These are phyloP conservation scores for Belonocnema kinseyi DNA, from an alignment of 1,140 invertebrate genomes.

Conservation along the genomic window DNA sequence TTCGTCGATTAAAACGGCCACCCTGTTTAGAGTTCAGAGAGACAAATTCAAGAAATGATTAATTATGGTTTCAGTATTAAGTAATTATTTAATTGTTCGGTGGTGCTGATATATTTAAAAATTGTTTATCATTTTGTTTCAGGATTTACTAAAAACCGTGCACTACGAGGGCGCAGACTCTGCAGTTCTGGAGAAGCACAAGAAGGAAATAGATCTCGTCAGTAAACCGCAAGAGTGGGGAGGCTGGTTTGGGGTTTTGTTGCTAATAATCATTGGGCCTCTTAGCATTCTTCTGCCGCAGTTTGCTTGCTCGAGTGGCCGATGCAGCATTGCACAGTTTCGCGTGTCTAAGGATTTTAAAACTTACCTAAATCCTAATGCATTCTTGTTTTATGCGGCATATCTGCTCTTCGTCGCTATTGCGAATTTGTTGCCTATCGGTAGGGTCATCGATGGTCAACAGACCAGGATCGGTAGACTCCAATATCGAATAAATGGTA, in stretches of 20 bases:
- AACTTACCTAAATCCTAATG: slow-evolving; percentile 58
- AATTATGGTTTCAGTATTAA: too few relatives aligned
- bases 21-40: too few relatives aligned
- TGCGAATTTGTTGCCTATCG: slow-evolving; percentile 65
- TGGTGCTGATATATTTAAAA: background rate
- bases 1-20: too few relatives aligned
- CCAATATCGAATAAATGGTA: slow-evolving; percentile 70
- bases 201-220: slow-evolving; percentile 60
- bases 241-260: slow-evolving; percentile 63
- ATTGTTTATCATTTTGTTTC: background rate
- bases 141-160: slow-evolving; percentile 31
- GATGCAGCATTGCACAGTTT: slow-evolving; percentile 54
- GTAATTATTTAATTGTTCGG: too few relatives aligned
- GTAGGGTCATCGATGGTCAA: slow-evolving; percentile 60
- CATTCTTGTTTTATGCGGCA: slow-evolving; percentile 56
- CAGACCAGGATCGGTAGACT: slow-evolving; percentile 65
- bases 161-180: slow-evolving; percentile 54
- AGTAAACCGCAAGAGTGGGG: slow-evolving; percentile 70
- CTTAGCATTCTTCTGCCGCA: slow-evolving; percentile 59
- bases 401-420: slow-evolving; percentile 57
- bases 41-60: too few relatives aligned
- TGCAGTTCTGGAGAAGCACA: slow-evolving; percentile 53
- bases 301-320: slow-evolving; percentile 61
- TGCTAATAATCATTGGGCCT: slow-evolving; percentile 59
- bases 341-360: slow-evolving; percentile 56